Evolutionary conservation across 2,113 vertebrate species (phyloP).

Genomic region (Malurus melanocephalus): DNA sequence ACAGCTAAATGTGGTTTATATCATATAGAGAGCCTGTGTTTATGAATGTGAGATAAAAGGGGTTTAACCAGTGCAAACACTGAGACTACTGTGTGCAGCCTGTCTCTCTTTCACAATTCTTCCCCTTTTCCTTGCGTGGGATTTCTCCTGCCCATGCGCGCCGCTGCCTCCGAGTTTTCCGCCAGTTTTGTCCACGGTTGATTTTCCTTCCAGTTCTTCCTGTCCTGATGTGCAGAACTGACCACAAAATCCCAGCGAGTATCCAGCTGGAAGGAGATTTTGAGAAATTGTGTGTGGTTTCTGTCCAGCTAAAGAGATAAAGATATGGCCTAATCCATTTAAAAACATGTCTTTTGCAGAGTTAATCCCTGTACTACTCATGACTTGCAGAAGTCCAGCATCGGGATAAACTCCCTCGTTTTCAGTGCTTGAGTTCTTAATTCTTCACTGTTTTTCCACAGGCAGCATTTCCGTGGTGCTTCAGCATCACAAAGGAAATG

Average conservation of each 20-base stretch:
- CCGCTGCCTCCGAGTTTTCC: not conserved
- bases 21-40: conserved; percentile 68
- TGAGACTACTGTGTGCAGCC: conserved; percentile 57
- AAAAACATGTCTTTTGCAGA: not conserved
- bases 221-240: not conserved
- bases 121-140: not conserved
- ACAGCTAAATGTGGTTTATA: conserved; percentile 70
- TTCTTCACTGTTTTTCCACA: not conserved
- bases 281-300: not conserved
- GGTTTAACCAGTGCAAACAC: conserved; percentile 67
- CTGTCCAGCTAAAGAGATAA: not conserved
- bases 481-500: not conserved
- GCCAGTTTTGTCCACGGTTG: not conserved
- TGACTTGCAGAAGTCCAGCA: not conserved
- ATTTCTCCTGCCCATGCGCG: not conserved
- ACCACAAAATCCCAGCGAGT: not conserved
- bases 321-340: not conserved
- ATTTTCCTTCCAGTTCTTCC: not conserved
- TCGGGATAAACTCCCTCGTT: not conserved
- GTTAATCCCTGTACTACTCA: not conserved
- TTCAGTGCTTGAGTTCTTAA: not conserved
- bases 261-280: not conserved
- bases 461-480: not conserved
- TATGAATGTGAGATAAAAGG: conserved; percentile 69
- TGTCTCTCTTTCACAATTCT: conserved; percentile 1